phyloP scores from a whole-genome alignment of 2,888 invertebrate species.

The Rhagonycha fulva region DNA sequence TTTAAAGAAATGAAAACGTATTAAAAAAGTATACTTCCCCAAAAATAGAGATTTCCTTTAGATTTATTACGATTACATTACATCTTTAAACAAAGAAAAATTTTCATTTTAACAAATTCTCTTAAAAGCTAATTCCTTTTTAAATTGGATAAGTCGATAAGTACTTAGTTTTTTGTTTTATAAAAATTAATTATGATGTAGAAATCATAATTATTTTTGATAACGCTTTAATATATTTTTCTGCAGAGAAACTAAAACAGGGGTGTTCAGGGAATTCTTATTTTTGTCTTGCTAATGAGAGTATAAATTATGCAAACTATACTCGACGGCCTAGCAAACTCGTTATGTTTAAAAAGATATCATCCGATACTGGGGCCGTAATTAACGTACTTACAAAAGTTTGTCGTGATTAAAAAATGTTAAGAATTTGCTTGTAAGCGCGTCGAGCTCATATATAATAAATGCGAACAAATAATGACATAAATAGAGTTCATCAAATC shows the following conservation, averaged over 20 bases:
- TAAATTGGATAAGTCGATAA: neutral
- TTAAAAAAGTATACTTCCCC: conserved; percentile 38
- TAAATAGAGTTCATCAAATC: conserved; percentile 27
- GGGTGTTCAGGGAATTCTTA: conserved; percentile 24
- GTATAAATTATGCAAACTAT: conserved; percentile 42
- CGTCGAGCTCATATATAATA: conserved; percentile 20
- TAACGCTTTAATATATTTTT: neutral
- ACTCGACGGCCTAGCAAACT: conserved; percentile 37
- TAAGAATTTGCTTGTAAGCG: conserved; percentile 17
- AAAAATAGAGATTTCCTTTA: conserved; percentile 35
- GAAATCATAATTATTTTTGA: neutral
- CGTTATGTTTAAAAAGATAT: conserved; percentile 47
- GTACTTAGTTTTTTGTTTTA: neutral
- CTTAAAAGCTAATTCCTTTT: neutral
- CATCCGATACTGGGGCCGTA: conserved; percentile 46
- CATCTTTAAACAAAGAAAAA: neutral
- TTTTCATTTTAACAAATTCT: neutral
- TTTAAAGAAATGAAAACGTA: conserved; percentile 51
- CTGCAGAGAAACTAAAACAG: neutral
- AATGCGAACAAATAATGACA: conserved; percentile 24
- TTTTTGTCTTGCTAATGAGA: conserved; percentile 44
- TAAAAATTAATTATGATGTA: neutral
- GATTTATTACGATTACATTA: conserved; percentile 24
- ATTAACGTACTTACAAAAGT: conserved; percentile 47
- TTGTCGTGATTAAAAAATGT: conserved; percentile 35